phyloP scores from a whole-genome alignment of 1,140 invertebrate genomes.

The Medauroidea extradentata region DNA sequence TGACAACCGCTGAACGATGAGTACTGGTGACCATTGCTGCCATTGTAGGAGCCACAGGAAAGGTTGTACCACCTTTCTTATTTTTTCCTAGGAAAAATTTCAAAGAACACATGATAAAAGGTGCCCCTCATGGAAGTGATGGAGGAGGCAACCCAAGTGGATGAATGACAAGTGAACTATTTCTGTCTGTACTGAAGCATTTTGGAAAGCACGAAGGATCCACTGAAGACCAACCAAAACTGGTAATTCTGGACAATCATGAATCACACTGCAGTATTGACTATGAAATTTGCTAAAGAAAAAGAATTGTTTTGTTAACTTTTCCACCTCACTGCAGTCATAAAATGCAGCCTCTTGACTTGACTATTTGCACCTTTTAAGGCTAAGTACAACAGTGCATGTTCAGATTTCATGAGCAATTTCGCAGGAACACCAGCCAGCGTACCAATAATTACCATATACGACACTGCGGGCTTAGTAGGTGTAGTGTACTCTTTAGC shows the following conservation, averaged over 20 bases:
- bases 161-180: conserved; percentile 40
- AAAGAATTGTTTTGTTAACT: conserved; percentile 34
- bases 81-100: conserved; percentile 39
- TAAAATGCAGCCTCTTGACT: conserved; percentile 43
- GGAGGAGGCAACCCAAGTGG: conserved; percentile 37
- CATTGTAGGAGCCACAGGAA: conserved; percentile 27
- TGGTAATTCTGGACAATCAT: conserved; percentile 19
- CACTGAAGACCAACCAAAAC: conserved; percentile 2
- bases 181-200: conserved; percentile 33
- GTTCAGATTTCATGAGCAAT: too few species aligned
- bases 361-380: conserved; percentile 38
- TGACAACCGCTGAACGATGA: conserved; percentile 40
- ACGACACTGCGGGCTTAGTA: too few species aligned
- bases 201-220: conserved; percentile 20
- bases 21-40: conserved; percentile 38
- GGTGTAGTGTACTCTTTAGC: too few species aligned
- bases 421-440: too few species aligned
- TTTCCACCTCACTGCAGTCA: conserved; percentile 34
- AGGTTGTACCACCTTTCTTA: conserved; percentile 27
- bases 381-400: not conserved
- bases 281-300: conserved; percentile 30
- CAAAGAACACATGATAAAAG: conserved; percentile 22
- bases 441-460: too few species aligned
- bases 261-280: conserved; percentile 33
- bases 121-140: conserved; percentile 35